Conservation (phyloP, 2,797 vertebrate species). For the Aeoliscus strigatus region DNA sequence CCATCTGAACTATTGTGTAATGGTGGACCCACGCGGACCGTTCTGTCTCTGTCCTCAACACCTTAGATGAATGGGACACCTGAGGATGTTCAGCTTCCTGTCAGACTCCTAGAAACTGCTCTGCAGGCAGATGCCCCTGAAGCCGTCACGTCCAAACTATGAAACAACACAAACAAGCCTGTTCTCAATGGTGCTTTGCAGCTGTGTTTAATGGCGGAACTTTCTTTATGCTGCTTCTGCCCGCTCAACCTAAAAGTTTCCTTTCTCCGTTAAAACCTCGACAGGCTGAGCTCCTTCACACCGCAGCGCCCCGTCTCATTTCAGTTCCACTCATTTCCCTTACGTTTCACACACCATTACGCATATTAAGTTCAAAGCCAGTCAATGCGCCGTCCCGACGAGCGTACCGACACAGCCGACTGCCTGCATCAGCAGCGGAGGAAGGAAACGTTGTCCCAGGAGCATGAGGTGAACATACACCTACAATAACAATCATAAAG, state of each 20-base stretch:
- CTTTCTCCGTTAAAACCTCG: slow-evolving; percentile 38
- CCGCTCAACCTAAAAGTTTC: slow-evolving; percentile 32
- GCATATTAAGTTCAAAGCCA: slow-evolving; percentile 41
- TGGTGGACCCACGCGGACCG: slow-evolving; percentile 47
- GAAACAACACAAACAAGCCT: too few relatives aligned
- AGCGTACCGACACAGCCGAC: too few relatives aligned
- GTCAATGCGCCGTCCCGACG: slow-evolving; percentile 7
- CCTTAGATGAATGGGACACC: slow-evolving; percentile 58
- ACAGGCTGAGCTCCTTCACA: slow-evolving; percentile 33
- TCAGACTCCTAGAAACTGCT: slow-evolving; percentile 27
- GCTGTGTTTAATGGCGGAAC: slow-evolving; percentile 33
- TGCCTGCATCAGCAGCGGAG: too few relatives aligned
- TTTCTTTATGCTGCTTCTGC: slow-evolving; percentile 23
- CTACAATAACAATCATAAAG: too few relatives aligned
- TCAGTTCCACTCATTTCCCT: slow-evolving; percentile 43
- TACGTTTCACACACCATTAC: slow-evolving; percentile 54
- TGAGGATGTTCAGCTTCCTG: slow-evolving; percentile 23
- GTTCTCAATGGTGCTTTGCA: slow-evolving; percentile 18
- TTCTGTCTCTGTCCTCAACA: slow-evolving; percentile 45
- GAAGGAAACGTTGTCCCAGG: neutral
- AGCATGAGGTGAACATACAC: too few relatives aligned
- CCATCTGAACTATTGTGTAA: slow-evolving; percentile 68
- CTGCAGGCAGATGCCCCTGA: slow-evolving; percentile 28
- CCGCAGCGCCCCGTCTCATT: slow-evolving; percentile 36
- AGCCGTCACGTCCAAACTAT: too few relatives aligned